phyloP scores from a whole-genome alignment of 2,113 vertebrate species.

The Falco punctatus region DNA sequence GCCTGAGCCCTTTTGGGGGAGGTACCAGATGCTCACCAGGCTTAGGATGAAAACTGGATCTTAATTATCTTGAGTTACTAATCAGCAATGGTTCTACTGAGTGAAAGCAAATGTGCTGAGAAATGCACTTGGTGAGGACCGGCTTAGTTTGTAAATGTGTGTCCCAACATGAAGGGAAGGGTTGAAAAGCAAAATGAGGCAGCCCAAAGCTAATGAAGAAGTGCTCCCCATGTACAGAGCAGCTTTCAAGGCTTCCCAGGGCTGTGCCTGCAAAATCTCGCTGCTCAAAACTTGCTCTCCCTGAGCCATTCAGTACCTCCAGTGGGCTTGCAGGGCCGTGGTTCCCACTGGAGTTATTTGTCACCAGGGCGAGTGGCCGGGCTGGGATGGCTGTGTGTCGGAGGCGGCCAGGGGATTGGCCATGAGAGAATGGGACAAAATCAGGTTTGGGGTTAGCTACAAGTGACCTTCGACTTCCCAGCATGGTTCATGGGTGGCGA shows the following conservation, averaged over 20 bases:
- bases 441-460: not conserved
- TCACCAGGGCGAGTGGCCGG: not conserved
- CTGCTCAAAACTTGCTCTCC: not conserved
- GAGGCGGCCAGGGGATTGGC: not conserved
- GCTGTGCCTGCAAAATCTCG: not conserved
- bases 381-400: fast-evolving
- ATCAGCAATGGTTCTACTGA: not conserved
- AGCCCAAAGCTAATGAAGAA: not conserved
- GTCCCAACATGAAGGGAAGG: not conserved
- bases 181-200: not conserved
- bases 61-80: not conserved
- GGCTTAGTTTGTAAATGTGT: not conserved
- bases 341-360: not conserved
- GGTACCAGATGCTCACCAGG: not conserved
- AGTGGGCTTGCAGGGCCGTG: not conserved
- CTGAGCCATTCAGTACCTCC: not conserved
- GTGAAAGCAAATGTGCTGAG: not conserved
- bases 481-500: not conserved
- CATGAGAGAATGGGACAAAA: not conserved
- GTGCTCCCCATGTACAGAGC: not conserved
- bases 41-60: not conserved
- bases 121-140: not conserved
- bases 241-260: not conserved
- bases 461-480: not conserved
- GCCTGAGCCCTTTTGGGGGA: too few relatives aligned